Conservation (phyloP, 2,113 vertebrate species). For the Sula dactylatra region DNA sequence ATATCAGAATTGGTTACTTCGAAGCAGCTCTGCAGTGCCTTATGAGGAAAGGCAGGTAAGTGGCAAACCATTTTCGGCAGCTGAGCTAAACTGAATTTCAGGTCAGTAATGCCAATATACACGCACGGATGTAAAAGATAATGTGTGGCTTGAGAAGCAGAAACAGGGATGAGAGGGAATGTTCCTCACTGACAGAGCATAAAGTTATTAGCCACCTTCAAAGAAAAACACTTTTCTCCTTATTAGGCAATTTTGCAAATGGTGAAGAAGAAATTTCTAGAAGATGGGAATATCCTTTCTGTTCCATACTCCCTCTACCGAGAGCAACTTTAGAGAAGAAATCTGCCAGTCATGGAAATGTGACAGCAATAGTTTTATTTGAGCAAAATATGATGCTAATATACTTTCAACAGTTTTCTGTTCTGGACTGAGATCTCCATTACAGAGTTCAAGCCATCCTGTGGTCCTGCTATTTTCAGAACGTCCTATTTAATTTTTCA, state of each 20-base stretch:
- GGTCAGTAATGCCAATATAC: neutral
- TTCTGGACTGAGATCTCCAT: neutral
- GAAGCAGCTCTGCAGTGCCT: neutral
- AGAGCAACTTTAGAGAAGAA: neutral
- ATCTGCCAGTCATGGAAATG: neutral
- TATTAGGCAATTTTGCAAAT: neutral
- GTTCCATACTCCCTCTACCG: neutral
- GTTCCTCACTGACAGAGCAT: neutral
- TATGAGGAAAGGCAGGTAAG: neutral
- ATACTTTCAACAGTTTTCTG: neutral
- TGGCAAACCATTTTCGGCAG: neutral
- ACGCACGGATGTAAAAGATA: neutral
- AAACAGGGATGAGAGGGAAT: neutral
- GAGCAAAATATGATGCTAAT: neutral
- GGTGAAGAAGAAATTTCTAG: neutral
- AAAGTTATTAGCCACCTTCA: neutral
- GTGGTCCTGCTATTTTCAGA: neutral
- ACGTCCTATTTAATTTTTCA: neutral
- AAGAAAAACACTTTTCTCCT: neutral
- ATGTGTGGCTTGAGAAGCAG: neutral
- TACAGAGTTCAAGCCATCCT: neutral
- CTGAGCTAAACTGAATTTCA: neutral
- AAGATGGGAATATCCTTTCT: neutral
- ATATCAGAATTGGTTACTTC: neutral
- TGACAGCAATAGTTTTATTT: neutral